Evolutionary conservation across 2,888 invertebrate genomes (phyloP), one percentile per base, ranked within the genome.

Genomic region (Orgyia antiqua): DNA sequence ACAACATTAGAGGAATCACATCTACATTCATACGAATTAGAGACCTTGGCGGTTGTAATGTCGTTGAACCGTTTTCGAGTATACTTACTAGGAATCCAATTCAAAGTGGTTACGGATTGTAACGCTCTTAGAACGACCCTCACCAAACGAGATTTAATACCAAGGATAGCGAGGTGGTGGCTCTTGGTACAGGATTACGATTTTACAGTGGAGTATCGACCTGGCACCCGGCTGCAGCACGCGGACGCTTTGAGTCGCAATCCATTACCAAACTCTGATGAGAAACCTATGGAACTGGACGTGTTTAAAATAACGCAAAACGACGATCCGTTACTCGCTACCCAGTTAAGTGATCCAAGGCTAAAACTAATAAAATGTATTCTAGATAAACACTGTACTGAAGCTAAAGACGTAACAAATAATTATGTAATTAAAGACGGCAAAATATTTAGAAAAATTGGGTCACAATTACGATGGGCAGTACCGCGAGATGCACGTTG

Each of bases 1-100:
- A 10, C 33, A 39, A 0, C 39, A 38, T 0, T 23, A 39, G 9
- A 38, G 11, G 36, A 18, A 38, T 41, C 10, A 3, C 43, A 10
- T 26, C 40, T 2, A 39, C 51, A 30, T 6, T 39, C 15, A 6
- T 15, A 15, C 6, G 15, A 15, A 15, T 6, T 6, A 15, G 15
- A 15, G 6, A 15, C 15, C 3, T 6, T 15, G 15, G 15, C 15
- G 4, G 4, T 15, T 15, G 15, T 15, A 15, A 6, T 6, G 4
- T 15, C 15, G 6, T 6, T 15, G 4, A 3, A 15, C 4, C 15
- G 15, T 3, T 15, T 15, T 15, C 15, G 15, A 15, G 15, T 15
- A 4, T 15, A 15, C 6, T 15, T 15, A 15, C 15, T 15, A 15
- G 15, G 15, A 4, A 6, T 15, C 6, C 3, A 6, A 6, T 15